A percentile compares a stretch with the other conserved stretches of the same genome.
These are phyloP conservation scores for Tapirus indicus DNA, from an alignment of 2,797 vertebrate species.

Conservation along the genomic window DNA sequence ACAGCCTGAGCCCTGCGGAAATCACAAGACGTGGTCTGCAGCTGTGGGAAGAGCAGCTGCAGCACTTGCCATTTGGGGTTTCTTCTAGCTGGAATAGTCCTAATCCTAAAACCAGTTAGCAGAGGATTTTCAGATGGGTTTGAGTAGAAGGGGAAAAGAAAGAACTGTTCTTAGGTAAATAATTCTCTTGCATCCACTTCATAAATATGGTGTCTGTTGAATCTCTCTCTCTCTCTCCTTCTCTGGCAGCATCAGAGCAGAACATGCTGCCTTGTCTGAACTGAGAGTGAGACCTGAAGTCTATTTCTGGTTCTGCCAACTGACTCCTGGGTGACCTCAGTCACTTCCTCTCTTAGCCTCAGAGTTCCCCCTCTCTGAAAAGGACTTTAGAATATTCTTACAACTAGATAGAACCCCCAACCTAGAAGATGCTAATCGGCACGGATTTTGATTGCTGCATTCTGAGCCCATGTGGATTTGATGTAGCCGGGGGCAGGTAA, in stretches of 20 bases:
- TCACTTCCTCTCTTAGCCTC: constrained; percentile 79
- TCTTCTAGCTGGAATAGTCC: background rate
- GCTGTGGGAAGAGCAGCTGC: background rate
- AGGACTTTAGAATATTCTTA: constrained; percentile 41
- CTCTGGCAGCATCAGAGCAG: constrained; percentile 41
- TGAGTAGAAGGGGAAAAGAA: background rate
- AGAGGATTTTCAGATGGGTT: background rate
- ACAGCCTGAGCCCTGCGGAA: background rate
- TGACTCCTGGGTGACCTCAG: constrained; percentile 82
- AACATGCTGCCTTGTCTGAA: constrained; percentile 67
- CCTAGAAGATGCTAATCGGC: background rate
- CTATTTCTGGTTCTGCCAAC: constrained; percentile 83
- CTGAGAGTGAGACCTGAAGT: constrained; percentile 75
- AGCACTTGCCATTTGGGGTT: background rate
- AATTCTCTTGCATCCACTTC: background rate
- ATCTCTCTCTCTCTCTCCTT: background rate
- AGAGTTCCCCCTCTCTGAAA: constrained; percentile 73
- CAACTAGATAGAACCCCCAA: background rate
- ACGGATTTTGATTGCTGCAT: background rate
- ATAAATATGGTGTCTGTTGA: background rate
- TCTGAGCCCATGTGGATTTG: fast-evolving
- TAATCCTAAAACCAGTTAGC: background rate
- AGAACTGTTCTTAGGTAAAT: background rate
- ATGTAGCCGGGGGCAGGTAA: background rate
- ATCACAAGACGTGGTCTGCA: constrained; percentile 4